Conservation (phyloP, 2,797 vertebrate genomes). For the Xenops minutus region DNA sequence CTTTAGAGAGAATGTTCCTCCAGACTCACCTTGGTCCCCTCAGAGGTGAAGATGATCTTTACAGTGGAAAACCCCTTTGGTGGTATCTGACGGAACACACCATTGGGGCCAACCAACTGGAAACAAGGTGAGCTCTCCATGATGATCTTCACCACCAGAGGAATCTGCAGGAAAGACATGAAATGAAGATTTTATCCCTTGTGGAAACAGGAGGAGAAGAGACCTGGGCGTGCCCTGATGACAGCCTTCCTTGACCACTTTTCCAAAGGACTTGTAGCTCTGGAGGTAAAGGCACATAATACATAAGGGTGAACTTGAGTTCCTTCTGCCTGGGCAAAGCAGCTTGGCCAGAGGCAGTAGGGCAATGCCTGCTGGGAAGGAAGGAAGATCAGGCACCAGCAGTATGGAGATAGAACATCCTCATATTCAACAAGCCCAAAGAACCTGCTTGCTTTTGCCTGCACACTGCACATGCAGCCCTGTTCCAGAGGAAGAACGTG, state of each 20-base stretch:
- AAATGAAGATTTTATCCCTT: neutral
- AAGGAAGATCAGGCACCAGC: neutral
- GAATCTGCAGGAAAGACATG: conserved; percentile 70
- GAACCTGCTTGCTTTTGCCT: neutral
- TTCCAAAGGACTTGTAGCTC: neutral
- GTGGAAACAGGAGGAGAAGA: neutral
- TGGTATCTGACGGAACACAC: conserved; percentile 75
- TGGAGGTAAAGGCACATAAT: neutral
- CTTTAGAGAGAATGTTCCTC: neutral
- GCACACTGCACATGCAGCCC: too few relatives aligned
- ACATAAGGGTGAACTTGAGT: neutral
- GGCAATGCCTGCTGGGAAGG: neutral
- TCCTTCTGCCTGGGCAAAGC: neutral
- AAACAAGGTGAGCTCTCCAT: conserved; percentile 83
- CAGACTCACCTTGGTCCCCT: conserved; percentile 84
- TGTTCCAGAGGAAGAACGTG: neutral
- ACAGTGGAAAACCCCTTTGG: conserved; percentile 77
- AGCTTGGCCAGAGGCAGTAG: neutral
- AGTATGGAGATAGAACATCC: neutral
- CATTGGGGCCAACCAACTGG: conserved; percentile 71
- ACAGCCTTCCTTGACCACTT: neutral
- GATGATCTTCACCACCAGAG: conserved; percentile 77
- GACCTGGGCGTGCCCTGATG: neutral
- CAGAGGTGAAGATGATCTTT: conserved; percentile 82
- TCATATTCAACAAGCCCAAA: neutral